These are phyloP conservation scores for Dipodomys stephensi DNA, from an alignment of 2,113 vertebrate species.

Conservation along the genomic window DNA sequence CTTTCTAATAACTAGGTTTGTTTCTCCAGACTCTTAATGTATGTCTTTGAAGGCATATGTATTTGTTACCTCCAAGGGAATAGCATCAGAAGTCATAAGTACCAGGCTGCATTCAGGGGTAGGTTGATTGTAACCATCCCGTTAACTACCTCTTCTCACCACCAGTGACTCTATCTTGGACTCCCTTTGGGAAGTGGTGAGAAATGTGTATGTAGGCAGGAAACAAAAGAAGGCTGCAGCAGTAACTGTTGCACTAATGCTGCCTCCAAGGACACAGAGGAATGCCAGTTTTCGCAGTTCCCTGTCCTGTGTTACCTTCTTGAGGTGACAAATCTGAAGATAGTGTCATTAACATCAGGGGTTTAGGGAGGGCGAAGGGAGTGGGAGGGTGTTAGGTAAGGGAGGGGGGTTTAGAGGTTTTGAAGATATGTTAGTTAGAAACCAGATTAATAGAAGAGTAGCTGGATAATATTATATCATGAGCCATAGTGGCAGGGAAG, in stretches of 20 bases:
- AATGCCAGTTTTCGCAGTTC: slow-evolving; percentile 31
- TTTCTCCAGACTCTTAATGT: slow-evolving; percentile 54
- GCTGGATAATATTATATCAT: slow-evolving; percentile 50
- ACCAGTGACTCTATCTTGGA: slow-evolving; percentile 44
- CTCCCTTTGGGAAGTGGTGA: slow-evolving; percentile 46
- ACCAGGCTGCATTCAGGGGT: slow-evolving; percentile 7
- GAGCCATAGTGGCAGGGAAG: slow-evolving; percentile 56
- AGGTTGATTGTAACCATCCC: not conserved
- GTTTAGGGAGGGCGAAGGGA: slow-evolving; percentile 18
- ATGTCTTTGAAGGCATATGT: slow-evolving; percentile 43
- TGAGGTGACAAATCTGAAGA: slow-evolving; percentile 47
- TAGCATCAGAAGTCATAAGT: slow-evolving; percentile 59
- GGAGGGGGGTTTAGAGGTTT: slow-evolving; percentile 45
- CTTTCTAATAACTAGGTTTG: slow-evolving; percentile 52
- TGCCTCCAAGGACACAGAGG: slow-evolving; percentile 34
- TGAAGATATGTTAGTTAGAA: slow-evolving; percentile 69
- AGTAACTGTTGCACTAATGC: slow-evolving; percentile 7
- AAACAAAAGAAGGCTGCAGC: slow-evolving; percentile 41
- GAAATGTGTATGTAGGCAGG: slow-evolving; percentile 34
- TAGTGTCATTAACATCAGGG: slow-evolving; percentile 43
- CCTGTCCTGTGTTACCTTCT: slow-evolving; percentile 30
- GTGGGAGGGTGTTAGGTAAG: slow-evolving; percentile 25
- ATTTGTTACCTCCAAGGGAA: slow-evolving; percentile 47
- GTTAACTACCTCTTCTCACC: slow-evolving; percentile 69
- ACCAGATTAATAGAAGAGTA: slow-evolving; percentile 66